Percentiles rank a stretch among this genome's conserved stretches.
These are phyloP conservation scores for Lasioglossum vierecki DNA, from an alignment of 2,888 invertebrate genomes.

Conservation along the genomic window DNA sequence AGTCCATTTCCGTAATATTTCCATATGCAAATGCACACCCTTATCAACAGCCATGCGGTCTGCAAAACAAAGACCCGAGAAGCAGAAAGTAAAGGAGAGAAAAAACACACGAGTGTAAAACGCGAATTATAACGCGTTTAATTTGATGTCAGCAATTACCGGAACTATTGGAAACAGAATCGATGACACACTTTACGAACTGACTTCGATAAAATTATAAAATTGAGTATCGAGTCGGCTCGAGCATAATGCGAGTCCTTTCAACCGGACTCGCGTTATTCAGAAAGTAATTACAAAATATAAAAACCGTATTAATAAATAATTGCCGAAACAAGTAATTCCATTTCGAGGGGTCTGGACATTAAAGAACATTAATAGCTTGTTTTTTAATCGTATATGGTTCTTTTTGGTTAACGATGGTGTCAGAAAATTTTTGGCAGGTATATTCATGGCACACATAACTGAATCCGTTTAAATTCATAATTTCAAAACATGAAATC, in stretches of 20 bases:
- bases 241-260: background rate
- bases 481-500: background rate
- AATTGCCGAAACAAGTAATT: background rate
- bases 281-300: background rate
- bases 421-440: background rate
- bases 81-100: background rate
- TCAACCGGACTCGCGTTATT: background rate
- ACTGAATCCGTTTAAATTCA: background rate
- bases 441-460: too few species aligned
- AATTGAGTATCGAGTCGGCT: background rate
- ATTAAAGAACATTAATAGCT: background rate
- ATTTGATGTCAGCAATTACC: background rate
- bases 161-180: background rate
- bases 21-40: slow-evolving; percentile 1
- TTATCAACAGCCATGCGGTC: background rate
- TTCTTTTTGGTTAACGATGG: background rate
- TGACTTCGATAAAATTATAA: background rate
- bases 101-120: background rate
- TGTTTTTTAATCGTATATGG: background rate
- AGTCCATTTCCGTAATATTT: background rate
- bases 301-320: background rate
- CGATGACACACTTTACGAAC: background rate
- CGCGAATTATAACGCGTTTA: background rate
- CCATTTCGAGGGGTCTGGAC: background rate
- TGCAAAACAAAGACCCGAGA: background rate